Base-by-base conservation (phyloP, 2,113 vertebrate species). In the Leptocoma aspasia region DNA sequence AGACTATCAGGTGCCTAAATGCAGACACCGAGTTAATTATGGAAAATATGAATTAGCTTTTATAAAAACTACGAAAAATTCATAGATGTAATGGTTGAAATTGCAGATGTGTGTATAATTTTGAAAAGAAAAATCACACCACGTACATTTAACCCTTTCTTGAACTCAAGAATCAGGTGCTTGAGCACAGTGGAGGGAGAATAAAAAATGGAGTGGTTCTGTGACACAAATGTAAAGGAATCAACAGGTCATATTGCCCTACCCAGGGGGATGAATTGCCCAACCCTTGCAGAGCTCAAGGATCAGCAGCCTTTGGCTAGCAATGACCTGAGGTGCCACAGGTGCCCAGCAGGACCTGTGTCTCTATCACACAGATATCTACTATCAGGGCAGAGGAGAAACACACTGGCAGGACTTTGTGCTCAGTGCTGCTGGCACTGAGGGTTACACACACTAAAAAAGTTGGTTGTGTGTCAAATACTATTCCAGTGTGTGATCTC, bases 261-360 rank as follows among this genome's bases (percentile, higher is more conserved):
- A 28, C 20, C 22, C 5, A 1, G 75, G 61, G 95, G 61, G 82
- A 28, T 69, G 20, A 95, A 60, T 37, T 69, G 44, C 59, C 10
- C 11, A 16, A 56, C 41, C 86, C 41, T 18, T 2, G 50, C 87
- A 89, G 78, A 49, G 92, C 89, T 93, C 96, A 97, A 96, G 96
- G 97, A 95, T 96, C 93, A 96, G 80, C 41, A 75, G 90, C 69
- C 65, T 96, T 69, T 53, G 77, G 80, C 79, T 73, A 77, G 60
- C 69, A 42, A 64, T 47, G 91, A 97, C 77, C 89, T 93, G 22
- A 95, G 84, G 77, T 83, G 82, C 64, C 88, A 93, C 10, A 8
- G 37, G 53, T 86, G 88, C 79, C 71, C 90, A 9, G 53, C 60
- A 89, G 68, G 92, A 94, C 73, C 64, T 76, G 69, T 49, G n/a